A percentile compares a stretch with the other conserved stretches of the same genome.
These are phyloP conservation scores for Dysdera silvatica DNA, from an alignment of 1,140 invertebrate genomes.

Conservation along the genomic window DNA sequence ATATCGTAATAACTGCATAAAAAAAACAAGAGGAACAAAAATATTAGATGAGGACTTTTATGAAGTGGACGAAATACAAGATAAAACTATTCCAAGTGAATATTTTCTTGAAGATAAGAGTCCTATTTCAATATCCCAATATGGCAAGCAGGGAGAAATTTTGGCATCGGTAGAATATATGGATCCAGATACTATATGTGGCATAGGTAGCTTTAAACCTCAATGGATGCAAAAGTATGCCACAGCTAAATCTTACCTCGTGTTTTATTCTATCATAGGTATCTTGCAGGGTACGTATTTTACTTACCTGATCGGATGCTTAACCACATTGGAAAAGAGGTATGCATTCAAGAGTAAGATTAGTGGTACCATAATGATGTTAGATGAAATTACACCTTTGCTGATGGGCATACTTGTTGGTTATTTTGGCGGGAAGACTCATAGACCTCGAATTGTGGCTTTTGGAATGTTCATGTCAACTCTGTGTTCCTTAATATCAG, in stretches of 20 bases:
- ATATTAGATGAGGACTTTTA: too few species aligned
- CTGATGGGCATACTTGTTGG: conserved; percentile 45
- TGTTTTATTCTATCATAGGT: conserved; percentile 62
- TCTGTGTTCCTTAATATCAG: conserved; percentile 56
- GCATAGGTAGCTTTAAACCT: conserved; percentile 11
- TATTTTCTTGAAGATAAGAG: too few species aligned
- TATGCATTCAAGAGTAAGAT: conserved; percentile 68
- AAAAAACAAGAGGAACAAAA: too few species aligned
- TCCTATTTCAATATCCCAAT: too few species aligned
- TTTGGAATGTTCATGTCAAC: conserved; percentile 60
- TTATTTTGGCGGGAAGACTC: conserved; percentile 58
- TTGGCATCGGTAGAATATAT: too few species aligned
- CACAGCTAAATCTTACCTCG: conserved; percentile 63
- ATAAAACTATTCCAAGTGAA: too few species aligned
- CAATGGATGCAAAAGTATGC: conserved; percentile 58
- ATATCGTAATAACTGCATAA: too few species aligned
- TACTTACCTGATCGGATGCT: conserved; percentile 65
- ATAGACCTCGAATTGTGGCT: conserved; percentile 61
- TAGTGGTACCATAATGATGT: conserved; percentile 50
- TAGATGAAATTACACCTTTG: conserved; percentile 31
- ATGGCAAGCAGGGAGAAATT: too few species aligned
- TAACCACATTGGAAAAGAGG: conserved; percentile 69
- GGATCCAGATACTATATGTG: conserved; percentile 19
- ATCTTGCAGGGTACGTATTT: conserved; percentile 65
- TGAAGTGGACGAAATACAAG: too few species aligned